Percentiles rank a stretch among this genome's conserved stretches.
phyloP scores from a whole-genome alignment of 1,140 invertebrate species.

The Ceratina calcarata region DNA sequence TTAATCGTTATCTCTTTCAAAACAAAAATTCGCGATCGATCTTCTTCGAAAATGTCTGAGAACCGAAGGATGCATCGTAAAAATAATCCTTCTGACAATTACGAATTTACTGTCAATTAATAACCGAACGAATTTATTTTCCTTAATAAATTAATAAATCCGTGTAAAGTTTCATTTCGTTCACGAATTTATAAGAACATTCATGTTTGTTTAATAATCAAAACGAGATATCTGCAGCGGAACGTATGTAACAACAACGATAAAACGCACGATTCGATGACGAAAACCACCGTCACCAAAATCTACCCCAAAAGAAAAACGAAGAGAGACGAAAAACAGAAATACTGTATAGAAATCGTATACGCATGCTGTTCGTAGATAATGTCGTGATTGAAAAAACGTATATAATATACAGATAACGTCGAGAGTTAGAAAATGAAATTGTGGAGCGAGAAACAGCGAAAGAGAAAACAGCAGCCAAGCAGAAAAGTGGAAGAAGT shows the following conservation, averaged over 20 bases:
- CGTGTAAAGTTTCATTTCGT: neutral
- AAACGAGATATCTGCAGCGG: neutral
- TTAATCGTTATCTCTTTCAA: too few species aligned
- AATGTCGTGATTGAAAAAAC: slow-evolving; percentile 20
- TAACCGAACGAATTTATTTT: too few species aligned
- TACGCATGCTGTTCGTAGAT: slow-evolving; percentile 50
- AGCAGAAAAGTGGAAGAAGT: slow-evolving; percentile 43
- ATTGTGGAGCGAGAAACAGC: slow-evolving; percentile 13
- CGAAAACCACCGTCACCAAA: neutral
- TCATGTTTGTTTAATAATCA: neutral
- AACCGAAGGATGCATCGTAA: too few species aligned
- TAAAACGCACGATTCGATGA: neutral
- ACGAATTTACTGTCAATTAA: too few species aligned
- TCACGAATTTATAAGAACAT: neutral
- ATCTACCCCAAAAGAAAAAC: too few species aligned
- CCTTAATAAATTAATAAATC: too few species aligned
- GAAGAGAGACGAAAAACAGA: neutral
- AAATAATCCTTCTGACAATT: too few species aligned
- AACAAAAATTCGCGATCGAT: too few species aligned
- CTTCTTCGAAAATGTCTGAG: too few species aligned
- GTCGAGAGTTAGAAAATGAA: slow-evolving; percentile 24
- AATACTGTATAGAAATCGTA: neutral
- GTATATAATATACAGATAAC: slow-evolving; percentile 16
- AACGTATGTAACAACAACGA: neutral
- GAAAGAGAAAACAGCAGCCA: slow-evolving; percentile 43